Conservation (phyloP, 2,113 vertebrate genomes). For the Hypomesus transpacificus region DNA sequence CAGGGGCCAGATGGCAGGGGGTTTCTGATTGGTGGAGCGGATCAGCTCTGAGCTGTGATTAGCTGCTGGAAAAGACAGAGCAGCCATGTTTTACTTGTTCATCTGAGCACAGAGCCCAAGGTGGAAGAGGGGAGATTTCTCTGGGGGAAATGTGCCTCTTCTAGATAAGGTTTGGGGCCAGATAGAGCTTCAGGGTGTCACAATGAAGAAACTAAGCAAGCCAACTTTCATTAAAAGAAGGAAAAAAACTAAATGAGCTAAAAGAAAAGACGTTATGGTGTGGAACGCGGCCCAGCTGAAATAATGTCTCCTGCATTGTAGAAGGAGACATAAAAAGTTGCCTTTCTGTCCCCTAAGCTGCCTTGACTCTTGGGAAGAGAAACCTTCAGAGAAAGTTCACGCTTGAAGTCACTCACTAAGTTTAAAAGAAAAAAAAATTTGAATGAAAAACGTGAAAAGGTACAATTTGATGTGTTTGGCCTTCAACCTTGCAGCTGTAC, state of each 20-base stretch:
- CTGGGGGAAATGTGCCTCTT: slow-evolving; percentile 58
- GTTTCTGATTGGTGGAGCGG: slow-evolving; percentile 8
- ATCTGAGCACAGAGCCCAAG: slow-evolving; percentile 62
- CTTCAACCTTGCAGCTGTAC: slow-evolving; percentile 38
- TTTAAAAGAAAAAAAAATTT: neutral
- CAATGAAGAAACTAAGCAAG: slow-evolving; percentile 41
- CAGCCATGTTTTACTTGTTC: slow-evolving; percentile 64
- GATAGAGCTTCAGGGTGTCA: slow-evolving; percentile 53
- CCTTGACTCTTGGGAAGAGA: slow-evolving; percentile 47
- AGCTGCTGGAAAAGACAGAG: slow-evolving; percentile 55
- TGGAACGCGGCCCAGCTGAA: slow-evolving; percentile 54
- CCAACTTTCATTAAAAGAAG: slow-evolving; percentile 50
- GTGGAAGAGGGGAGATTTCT: slow-evolving; percentile 65
- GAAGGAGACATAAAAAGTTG: slow-evolving; percentile 35
- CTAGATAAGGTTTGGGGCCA: slow-evolving; percentile 57
- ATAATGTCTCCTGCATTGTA: slow-evolving; percentile 31
- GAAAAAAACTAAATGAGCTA: slow-evolving; percentile 55
- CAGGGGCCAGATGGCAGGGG: slow-evolving; percentile 48
- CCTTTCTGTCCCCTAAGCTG: slow-evolving; percentile 43
- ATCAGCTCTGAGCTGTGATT: slow-evolving; percentile 57
- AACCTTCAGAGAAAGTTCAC: slow-evolving; percentile 43
- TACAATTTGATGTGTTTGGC: slow-evolving; percentile 44
- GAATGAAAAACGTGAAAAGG: slow-evolving; percentile 19
- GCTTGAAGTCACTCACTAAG: slow-evolving; percentile 33
- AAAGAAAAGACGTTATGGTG: slow-evolving; percentile 56